Conservation (phyloP, 1,140 invertebrate species). For the Hyles vespertilio region DNA sequence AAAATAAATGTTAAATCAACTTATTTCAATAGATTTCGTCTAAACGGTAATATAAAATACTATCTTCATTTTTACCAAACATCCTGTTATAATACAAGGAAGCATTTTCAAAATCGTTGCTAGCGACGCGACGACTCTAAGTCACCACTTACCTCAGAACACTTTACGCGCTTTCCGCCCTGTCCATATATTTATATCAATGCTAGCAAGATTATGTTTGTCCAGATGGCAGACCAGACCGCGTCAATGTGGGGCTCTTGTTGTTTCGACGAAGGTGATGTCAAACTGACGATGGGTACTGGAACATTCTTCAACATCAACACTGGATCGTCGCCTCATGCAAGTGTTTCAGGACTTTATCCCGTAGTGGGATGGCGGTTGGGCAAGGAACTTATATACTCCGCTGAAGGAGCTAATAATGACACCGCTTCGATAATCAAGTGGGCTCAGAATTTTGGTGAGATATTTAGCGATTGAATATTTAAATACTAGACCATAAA, state of each 20-base stretch:
- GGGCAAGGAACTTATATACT: constrained; percentile 81
- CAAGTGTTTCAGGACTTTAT: constrained; percentile 88
- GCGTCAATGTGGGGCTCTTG: constrained; percentile 95
- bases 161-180: too few relatives aligned
- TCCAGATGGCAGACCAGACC: constrained; percentile 85
- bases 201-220: background rate
- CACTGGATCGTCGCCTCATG: constrained; percentile 86
- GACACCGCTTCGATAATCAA: constrained; percentile 92
- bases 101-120: too few relatives aligned
- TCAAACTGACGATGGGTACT: constrained; percentile 96
- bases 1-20: too few relatives aligned
- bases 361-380: constrained; percentile 94
- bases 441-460: constrained; percentile 89
- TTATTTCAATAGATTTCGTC: too few relatives aligned
- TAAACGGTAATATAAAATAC: too few relatives aligned
- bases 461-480: constrained; percentile 13
- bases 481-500: background rate
- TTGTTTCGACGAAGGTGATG: constrained; percentile 87
- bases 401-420: constrained; percentile 90
- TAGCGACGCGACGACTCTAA: too few relatives aligned
- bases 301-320: constrained; percentile 95
- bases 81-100: too few relatives aligned
- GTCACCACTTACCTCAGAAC: too few relatives aligned
- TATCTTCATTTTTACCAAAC: too few relatives aligned
- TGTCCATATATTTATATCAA: too few relatives aligned